These are phyloP conservation scores for Altica lythri DNA, from an alignment of 2,888 invertebrate genomes.

Conservation along the genomic window DNA sequence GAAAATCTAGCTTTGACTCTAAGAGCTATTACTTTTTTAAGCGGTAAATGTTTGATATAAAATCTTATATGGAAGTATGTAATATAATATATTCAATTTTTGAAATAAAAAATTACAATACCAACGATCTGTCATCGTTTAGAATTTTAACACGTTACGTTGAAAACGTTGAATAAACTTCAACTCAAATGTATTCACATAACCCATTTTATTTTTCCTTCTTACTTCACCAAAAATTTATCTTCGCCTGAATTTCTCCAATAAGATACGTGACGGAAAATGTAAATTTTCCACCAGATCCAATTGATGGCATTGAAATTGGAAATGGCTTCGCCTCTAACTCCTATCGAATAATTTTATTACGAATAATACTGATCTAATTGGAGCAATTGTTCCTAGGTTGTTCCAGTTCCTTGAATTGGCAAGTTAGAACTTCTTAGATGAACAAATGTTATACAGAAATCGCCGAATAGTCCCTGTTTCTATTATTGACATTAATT, in stretches of 20 bases:
- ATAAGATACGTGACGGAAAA: not conserved
- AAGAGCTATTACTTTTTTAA: too few species aligned
- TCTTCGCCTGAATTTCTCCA: not conserved
- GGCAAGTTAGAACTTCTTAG: not conserved
- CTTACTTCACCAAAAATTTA: conserved; percentile 5
- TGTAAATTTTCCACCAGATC: conserved; percentile 12
- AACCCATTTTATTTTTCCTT: not conserved
- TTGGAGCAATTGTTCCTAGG: conserved; percentile 24
- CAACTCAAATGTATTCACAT: not conserved
- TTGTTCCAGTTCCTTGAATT: not conserved
- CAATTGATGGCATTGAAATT: conserved; percentile 28
- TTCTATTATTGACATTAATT: not conserved
- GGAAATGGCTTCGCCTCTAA: conserved; percentile 26
- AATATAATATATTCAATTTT: too few species aligned
- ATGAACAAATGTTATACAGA: not conserved
- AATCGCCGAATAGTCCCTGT: not conserved
- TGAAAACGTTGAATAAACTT: not conserved
- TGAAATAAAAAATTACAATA: too few species aligned
- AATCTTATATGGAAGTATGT: too few species aligned
- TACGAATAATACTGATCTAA: conserved; percentile 33
- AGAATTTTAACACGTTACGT: too few species aligned
- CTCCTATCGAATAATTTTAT: conserved; percentile 32
- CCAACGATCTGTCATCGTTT: too few species aligned
- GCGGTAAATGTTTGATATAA: too few species aligned
- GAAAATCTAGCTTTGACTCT: too few species aligned